Evolutionary conservation across 2,888 invertebrate species (phyloP).

Genomic region (Tetrapedia diversipes): DNA sequence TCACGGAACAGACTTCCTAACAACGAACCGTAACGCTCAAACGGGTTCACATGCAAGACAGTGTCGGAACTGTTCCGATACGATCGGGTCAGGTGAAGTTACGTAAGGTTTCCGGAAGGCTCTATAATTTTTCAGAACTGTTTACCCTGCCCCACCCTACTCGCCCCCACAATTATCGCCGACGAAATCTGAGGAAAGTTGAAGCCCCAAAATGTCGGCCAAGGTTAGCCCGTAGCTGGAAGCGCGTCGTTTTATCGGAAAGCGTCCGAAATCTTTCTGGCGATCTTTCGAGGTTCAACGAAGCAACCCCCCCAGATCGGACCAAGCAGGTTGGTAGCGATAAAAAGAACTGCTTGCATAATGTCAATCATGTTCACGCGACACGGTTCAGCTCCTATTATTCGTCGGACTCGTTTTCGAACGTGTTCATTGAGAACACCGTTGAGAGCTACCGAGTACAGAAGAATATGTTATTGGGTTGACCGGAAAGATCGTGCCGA

Average conservation of each 20-base stretch:
- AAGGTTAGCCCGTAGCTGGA: conserved; percentile 32
- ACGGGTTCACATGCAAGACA: too few species aligned
- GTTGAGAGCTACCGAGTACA: too few species aligned
- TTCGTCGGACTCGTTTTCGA: too few species aligned
- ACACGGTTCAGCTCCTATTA: background rate
- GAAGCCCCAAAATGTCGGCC: conserved; percentile 32
- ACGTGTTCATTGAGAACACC: too few species aligned
- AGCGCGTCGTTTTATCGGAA: conserved; percentile 29
- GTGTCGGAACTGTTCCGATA: background rate
- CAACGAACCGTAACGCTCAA: too few species aligned
- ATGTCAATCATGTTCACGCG: conserved; percentile 39
- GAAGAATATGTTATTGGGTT: too few species aligned
- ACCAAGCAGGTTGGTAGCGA: conserved; percentile 33
- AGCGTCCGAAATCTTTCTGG: conserved; percentile 50
- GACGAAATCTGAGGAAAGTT: conserved; percentile 8
- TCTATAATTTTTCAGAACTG: background rate
- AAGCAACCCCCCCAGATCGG: conserved; percentile 31
- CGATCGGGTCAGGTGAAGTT: background rate
- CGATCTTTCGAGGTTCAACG: conserved; percentile 41
- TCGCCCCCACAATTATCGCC: background rate
- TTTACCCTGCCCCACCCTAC: background rate
- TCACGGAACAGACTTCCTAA: too few species aligned
- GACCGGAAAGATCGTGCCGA: too few species aligned
- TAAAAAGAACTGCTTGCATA: conserved; percentile 39
- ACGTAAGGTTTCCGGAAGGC: background rate